Percentiles rank a stretch among this genome's conserved stretches.
phyloP scores from a whole-genome alignment of 2,888 invertebrate species.

The Netelia inedita region DNA sequence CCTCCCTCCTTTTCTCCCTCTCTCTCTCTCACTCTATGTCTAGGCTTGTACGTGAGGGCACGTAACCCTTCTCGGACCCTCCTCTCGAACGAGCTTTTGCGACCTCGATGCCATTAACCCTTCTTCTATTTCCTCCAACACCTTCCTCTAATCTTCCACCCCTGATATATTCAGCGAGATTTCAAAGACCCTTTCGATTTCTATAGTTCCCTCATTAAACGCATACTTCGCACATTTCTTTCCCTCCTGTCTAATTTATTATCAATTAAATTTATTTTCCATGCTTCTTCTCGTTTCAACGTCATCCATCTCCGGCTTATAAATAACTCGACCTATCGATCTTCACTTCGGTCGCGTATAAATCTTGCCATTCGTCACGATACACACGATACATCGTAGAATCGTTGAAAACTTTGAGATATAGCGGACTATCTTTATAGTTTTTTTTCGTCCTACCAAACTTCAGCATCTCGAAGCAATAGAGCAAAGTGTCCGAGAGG shows the following conservation, averaged over 20 bases:
- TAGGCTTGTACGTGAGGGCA: constrained; percentile 69
- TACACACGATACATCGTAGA: neutral
- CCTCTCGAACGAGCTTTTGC: constrained; percentile 55
- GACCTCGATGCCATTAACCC: constrained; percentile 20
- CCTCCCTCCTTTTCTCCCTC: constrained; percentile 33
- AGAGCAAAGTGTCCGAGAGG: constrained; percentile 11
- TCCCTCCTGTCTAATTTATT: neutral
- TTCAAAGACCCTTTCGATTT: constrained; percentile 47
- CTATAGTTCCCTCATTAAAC: neutral
- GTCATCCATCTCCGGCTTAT: neutral
- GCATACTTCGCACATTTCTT: neutral
- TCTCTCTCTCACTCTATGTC: constrained; percentile 25
- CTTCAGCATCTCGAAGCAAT: constrained; percentile 30
- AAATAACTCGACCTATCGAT: constrained; percentile 9
- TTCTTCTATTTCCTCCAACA: constrained; percentile 23
- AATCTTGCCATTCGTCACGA: neutral
- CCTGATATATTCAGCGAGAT: constrained; percentile 48
- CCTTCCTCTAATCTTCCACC: constrained; percentile 36
- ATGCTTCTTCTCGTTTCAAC: neutral
- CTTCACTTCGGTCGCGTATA: neutral
- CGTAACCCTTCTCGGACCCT: constrained; percentile 62
- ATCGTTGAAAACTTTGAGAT: constrained; percentile 7
- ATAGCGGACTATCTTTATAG: neutral
- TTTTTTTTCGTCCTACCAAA: constrained; percentile 8
- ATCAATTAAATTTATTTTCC: neutral